phyloP scores from a whole-genome alignment of 2,888 invertebrate genomes.

The Girardia tigrina region DNA sequence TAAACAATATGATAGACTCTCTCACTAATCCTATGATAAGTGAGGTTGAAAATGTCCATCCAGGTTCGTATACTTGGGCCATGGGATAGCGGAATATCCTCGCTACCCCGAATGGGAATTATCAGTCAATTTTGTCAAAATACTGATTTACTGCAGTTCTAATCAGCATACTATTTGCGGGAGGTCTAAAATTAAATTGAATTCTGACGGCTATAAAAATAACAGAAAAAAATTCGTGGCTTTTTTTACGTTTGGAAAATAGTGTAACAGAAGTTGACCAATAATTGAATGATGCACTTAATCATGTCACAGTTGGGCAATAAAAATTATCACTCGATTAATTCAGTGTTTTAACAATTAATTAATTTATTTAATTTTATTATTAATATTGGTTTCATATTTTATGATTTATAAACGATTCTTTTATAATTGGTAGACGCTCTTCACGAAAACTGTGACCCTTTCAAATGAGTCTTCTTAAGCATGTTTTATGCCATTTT shows the following conservation, averaged over 20 bases:
- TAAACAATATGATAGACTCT: neutral
- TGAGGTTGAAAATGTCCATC: neutral
- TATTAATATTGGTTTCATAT: too few relatives aligned
- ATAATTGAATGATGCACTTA: neutral
- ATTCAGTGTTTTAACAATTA: constrained; percentile 13
- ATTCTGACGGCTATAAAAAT: neutral
- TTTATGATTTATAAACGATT: too few relatives aligned
- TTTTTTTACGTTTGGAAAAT: constrained; percentile 1
- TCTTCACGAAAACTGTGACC: too few relatives aligned
- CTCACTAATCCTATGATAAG: neutral
- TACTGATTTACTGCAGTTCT: neutral
- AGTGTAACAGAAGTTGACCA: constrained; percentile 13
- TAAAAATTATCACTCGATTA: constrained; percentile 3
- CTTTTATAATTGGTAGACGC: too few relatives aligned
- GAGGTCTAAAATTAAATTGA: neutral
- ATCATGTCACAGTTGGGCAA: neutral
- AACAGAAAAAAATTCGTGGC: neutral
- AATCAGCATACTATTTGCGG: neutral
- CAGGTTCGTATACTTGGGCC: neutral
- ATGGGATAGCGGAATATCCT: neutral
- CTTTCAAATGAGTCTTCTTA: too few relatives aligned
- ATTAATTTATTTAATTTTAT: too few relatives aligned
- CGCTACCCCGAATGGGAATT: neutral
- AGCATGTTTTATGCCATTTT: too few relatives aligned
- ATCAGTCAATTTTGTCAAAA: constrained; percentile 16